Conservation (phyloP, 1,140 invertebrate species). For the Mesaphorura yosii region DNA sequence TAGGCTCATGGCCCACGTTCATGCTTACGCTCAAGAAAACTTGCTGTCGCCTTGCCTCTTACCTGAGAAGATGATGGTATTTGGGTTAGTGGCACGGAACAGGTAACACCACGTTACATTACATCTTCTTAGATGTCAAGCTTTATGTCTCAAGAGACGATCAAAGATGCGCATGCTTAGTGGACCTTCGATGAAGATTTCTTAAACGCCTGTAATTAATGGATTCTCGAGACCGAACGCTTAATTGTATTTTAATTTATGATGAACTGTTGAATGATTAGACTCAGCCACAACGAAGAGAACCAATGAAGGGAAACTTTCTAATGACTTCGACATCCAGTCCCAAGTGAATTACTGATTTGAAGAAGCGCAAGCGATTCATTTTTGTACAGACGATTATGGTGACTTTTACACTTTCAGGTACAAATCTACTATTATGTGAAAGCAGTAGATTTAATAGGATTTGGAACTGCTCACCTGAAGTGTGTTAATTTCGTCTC, state of each 20-base stretch:
- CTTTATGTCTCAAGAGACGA: no score
- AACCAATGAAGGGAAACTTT: not conserved
- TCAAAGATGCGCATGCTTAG: not conserved
- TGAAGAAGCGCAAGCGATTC: not conserved
- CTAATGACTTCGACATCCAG: not conserved
- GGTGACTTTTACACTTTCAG: not conserved
- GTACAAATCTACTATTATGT: no score
- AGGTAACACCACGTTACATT: no score
- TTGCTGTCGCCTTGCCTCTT: no score
- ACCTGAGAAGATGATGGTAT: not conserved
- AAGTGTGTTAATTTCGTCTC: not conserved
- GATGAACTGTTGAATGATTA: not conserved
- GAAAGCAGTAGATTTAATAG: no score
- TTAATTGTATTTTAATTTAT: not conserved
- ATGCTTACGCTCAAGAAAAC: no score
- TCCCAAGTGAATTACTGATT: not conserved
- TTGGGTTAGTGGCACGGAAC: constrained; percentile 12
- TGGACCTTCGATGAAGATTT: not conserved
- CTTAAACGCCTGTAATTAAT: not conserved
- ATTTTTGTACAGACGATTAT: not conserved
- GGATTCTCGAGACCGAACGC: not conserved
- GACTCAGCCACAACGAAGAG: not conserved
- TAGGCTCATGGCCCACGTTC: no score
- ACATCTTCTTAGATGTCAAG: no score
- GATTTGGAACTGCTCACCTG: no score